phyloP scores from a whole-genome alignment of 2,113 vertebrate species.

The Falcunculus frontatus region DNA sequence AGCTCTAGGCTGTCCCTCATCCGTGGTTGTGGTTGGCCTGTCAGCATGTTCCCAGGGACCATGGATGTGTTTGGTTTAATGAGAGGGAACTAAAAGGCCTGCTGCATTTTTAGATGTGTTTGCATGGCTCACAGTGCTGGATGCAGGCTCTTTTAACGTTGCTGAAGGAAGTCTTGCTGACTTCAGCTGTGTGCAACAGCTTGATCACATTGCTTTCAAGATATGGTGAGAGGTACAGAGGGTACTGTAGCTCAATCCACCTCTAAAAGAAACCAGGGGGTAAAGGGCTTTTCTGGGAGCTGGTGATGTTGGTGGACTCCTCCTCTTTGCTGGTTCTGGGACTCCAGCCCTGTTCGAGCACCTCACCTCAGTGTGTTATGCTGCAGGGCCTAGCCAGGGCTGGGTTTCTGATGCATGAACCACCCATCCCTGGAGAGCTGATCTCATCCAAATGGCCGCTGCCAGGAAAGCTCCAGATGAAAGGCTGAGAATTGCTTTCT shows the following conservation, averaged over 20 bases:
- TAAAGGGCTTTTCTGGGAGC: background rate
- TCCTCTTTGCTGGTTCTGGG: background rate
- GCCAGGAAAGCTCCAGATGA: background rate
- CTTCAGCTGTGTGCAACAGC: accelerated
- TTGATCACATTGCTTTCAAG: background rate
- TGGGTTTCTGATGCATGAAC: background rate
- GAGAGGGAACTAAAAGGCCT: background rate
- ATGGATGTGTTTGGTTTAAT: background rate
- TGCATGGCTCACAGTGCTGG: background rate
- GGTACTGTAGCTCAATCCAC: background rate
- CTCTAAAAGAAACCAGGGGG: background rate
- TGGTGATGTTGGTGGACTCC: background rate
- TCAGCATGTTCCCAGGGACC: accelerated
- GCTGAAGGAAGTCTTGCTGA: background rate
- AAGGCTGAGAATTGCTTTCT: background rate
- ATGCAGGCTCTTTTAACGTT: background rate
- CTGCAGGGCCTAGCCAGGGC: background rate
- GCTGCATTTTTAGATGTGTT: background rate
- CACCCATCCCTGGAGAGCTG: accelerated
- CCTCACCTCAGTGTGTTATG: background rate
- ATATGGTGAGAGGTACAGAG: accelerated
- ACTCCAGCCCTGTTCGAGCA: background rate
- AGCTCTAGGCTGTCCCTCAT: background rate
- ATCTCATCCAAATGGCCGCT: background rate
- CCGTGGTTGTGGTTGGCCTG: background rate